Percentiles rank a stretch among this genome's conserved stretches.
phyloP scores from a whole-genome alignment of 2,888 invertebrate genomes.

The Neocrepidodera transversa region DNA sequence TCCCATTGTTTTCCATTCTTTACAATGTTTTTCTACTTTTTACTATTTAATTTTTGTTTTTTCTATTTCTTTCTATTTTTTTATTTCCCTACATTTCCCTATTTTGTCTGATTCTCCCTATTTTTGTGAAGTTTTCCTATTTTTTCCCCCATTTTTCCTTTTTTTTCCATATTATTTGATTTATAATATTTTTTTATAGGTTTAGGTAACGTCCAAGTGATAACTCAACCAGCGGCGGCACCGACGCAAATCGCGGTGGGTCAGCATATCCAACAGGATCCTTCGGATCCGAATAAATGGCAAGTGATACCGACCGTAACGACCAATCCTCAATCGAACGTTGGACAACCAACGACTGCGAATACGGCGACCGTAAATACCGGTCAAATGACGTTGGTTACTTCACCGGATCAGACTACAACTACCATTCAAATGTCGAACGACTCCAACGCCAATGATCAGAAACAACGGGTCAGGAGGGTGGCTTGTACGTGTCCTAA shows the following conservation, averaged over 20 bases:
- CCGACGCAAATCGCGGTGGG: constrained; percentile 61
- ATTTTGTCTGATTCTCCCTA: no score
- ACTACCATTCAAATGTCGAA: constrained; percentile 35
- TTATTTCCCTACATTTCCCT: no score
- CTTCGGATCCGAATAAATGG: constrained; percentile 85
- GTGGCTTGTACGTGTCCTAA: constrained; percentile 98
- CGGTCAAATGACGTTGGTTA: constrained; percentile 42
- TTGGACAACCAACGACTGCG: constrained; percentile 16
- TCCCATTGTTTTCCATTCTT: no score
- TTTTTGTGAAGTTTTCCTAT: no score
- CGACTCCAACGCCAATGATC: constrained; percentile 49
- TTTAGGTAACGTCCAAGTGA: constrained; percentile 81
- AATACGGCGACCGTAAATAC: constrained; percentile 17
- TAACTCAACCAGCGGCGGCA: constrained; percentile 63
- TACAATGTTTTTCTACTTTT: no score
- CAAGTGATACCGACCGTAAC: constrained; percentile 68
- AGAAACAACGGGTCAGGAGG: constrained; percentile 73
- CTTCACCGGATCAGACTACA: constrained; percentile 29
- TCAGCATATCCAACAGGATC: constrained; percentile 82
- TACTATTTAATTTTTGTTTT: no score
- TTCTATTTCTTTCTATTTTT: no score
- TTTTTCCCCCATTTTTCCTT: neutral
- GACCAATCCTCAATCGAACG: constrained; percentile 46
- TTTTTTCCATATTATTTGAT: neutral
- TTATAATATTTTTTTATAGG: constrained; percentile 58